phyloP scores from a whole-genome alignment of 2,113 vertebrate genomes.

The Dipodomys stephensi region DNA sequence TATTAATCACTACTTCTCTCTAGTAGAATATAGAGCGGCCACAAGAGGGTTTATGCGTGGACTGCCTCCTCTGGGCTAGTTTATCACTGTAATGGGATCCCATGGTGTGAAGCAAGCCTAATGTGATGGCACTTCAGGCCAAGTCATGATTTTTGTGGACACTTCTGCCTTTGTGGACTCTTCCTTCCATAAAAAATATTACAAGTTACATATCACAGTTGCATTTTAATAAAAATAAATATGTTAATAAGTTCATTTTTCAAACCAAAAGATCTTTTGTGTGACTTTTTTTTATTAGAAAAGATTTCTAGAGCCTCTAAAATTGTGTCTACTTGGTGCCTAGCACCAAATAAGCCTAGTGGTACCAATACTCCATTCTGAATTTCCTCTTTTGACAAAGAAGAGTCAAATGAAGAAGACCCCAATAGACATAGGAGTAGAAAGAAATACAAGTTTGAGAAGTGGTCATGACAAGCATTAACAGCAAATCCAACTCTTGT shows the following conservation, averaged over 20 bases:
- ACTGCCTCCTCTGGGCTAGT: background rate
- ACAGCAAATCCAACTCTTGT: background rate
- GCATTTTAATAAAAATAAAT: constrained; percentile 24
- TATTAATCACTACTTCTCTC: background rate
- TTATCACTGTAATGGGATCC: constrained; percentile 10
- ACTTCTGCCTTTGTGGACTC: constrained; percentile 26
- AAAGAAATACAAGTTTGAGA: constrained; percentile 27
- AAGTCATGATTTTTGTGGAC: background rate
- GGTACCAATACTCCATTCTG: background rate
- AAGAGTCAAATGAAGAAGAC: constrained; percentile 10
- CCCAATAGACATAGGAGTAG: background rate
- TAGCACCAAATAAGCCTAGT: background rate
- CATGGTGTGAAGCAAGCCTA: background rate
- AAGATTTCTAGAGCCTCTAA: background rate
- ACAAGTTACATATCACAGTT: constrained; percentile 31
- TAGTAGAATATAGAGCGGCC: background rate
- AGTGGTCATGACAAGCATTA: constrained; percentile 12
- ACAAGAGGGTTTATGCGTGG: background rate
- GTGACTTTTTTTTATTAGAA: background rate
- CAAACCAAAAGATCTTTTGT: background rate
- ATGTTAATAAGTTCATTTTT: constrained; percentile 43
- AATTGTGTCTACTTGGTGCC: background rate
- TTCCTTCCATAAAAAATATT: background rate
- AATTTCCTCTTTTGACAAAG: constrained; percentile 27
- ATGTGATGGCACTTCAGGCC: background rate